Evolutionary conservation across 2,888 invertebrate genomes (phyloP), one percentile per base, ranked within the genome.

Genomic region (Nipponacmea schrenckii): DNA sequence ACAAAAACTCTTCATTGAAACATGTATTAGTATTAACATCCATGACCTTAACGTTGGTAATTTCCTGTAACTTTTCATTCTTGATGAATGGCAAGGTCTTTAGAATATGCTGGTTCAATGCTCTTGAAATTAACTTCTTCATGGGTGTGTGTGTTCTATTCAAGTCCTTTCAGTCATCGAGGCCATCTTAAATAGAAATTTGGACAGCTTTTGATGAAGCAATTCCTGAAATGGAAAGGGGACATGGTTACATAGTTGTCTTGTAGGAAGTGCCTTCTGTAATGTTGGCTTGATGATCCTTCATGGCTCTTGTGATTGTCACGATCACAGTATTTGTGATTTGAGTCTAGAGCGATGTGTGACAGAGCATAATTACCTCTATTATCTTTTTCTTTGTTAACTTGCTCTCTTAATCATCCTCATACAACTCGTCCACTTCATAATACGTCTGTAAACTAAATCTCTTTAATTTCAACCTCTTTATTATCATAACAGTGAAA

Each of bases 41-140:
- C 65, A 50, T 65, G 65, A 65, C 64, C 70, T 48, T 17, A 66
- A 56, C 44, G 50, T 56, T 50, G 24, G 62, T 70, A 65, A 70
- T 70, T 70, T 70, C 70, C 70, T 70, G 70, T 62, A 31, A 70
- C 56, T 65, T 45, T 56, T 56, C 20, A 56, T 56, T 56, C 24
- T 20, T 20, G 56, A 56, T 56, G 39, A 39, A 50, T n/a, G 66
- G 39, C 17, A 26, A 50, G 66, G 56, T 62, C 27, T 44, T 39
- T 31, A 39, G 64, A 44, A 31, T 27, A 50, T 26, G 39, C 56
- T 44, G 56, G 65, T 66, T 70, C 65, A 70, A 70, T 65, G 62
- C 65, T 56, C 44, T 17, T 62, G 24, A 56, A 70, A 70, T 70
- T 70, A 70, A 66, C 68, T 65, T 70, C 70, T 70, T 70, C 64